These are phyloP conservation scores for Gallinago nigripennis DNA, from an alignment of 2,797 vertebrate species.

Conservation along the genomic window DNA sequence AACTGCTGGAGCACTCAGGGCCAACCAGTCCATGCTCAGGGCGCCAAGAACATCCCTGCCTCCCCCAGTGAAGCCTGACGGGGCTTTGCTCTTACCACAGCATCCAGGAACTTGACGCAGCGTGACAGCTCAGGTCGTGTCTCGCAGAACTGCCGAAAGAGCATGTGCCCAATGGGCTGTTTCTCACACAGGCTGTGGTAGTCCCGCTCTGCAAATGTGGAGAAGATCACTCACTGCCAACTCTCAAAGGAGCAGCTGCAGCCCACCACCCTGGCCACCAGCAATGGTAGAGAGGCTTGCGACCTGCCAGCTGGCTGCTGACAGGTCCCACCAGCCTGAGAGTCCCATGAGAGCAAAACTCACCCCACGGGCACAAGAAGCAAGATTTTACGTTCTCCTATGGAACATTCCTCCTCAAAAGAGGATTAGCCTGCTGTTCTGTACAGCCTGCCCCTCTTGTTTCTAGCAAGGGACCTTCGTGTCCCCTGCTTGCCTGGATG, in stretches of 20 bases:
- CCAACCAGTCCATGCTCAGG: neutral
- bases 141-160: slow-evolving; percentile 94
- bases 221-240: neutral
- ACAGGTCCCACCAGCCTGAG: neutral
- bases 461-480: neutral
- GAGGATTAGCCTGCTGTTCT: neutral
- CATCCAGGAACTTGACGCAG: slow-evolving; percentile 91
- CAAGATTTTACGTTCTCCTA: neutral
- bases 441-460: neutral
- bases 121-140: slow-evolving; percentile 87
- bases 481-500: neutral
- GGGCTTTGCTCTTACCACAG: slow-evolving; percentile 85
- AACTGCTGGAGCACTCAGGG: neutral
- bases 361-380: neutral
- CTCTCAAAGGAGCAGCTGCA: neutral
- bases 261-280: neutral
- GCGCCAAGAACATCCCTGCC: neutral
- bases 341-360: neutral
- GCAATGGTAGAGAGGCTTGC: neutral
- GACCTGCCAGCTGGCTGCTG: neutral
- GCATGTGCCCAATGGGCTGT: slow-evolving; percentile 91
- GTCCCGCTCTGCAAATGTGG: slow-evolving; percentile 84
- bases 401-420: neutral
- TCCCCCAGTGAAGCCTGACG: accelerated
- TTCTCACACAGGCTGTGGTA: slow-evolving; percentile 93